Percentiles rank a stretch among this genome's conserved stretches.
Evolutionary conservation across 2,113 vertebrate genomes (phyloP).

Genomic region (Pteronura brasiliensis): DNA sequence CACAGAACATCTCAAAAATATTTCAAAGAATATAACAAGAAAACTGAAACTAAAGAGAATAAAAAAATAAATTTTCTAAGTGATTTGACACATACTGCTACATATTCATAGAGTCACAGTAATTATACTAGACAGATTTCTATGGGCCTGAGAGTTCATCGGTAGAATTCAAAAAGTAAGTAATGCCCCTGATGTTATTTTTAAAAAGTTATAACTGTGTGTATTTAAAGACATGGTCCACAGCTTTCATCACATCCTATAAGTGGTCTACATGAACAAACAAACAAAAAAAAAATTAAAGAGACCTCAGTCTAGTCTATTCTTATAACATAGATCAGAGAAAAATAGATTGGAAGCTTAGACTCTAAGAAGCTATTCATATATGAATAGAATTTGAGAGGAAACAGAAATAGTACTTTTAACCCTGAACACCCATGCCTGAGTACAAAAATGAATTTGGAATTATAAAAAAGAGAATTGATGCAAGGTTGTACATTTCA

Average conservation of each 20-base stretch:
- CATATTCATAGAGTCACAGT: background rate
- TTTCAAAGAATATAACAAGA: background rate
- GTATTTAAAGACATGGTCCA: background rate
- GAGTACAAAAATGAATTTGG: background rate
- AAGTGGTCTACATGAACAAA: background rate
- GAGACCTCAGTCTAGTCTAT: background rate
- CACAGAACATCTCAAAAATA: background rate
- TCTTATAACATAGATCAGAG: background rate
- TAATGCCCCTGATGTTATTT: background rate
- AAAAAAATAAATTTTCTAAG: conserved; percentile 13
- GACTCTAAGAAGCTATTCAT: background rate
- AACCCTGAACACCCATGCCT: background rate
- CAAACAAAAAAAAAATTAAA: background rate
- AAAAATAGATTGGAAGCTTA: background rate
- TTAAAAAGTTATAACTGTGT: background rate
- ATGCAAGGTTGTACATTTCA: background rate
- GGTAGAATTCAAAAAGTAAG: background rate
- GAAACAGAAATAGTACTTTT: background rate
- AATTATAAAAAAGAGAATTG: conserved; percentile 1
- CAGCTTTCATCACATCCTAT: background rate
- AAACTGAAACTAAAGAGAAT: background rate
- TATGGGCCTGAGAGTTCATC: background rate
- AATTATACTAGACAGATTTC: background rate
- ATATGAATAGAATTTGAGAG: background rate
- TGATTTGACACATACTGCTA: background rate